Evolutionary conservation across 2,888 invertebrate genomes (phyloP), one percentile per base, ranked within the genome.

Genomic region (Ommatoiulus sabulosus): DNA sequence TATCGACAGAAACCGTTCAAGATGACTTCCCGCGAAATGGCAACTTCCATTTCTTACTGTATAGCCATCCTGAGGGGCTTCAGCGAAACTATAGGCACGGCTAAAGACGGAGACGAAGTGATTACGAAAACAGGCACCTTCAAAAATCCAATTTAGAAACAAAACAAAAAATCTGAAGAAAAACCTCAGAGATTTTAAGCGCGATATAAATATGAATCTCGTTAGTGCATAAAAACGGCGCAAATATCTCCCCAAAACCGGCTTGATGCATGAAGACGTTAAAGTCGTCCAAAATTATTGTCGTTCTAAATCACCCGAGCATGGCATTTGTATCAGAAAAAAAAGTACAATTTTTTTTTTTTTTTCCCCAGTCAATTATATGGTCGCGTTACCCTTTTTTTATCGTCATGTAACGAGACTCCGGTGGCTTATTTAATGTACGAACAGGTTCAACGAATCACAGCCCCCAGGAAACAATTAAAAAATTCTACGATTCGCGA

Each of bases 331-430:
- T 63, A 63, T 5, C 52, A 52, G n/a, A 63, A 63, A 63, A 63
- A 63, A 12, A n/a, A 3, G 20, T 63, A 12, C 63, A 63, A 63
- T 63, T 63, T 63, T 3, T 17, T 5, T 63, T 63, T 63, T 63
- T 63, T 63, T 63, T 63, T 63, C 63, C n/a, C n/a, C n/a, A n/a
- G 63, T 10, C 63, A 12, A 63, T 63, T 63, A 63, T 63, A 63
- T 63, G 63, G 63, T 63, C 63, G 63, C 63, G n/a, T 63, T 63
- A 63, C 63, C n/a, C n/a, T 63, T 63, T 63, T n/a, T 63, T 63
- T 63, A 63, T 63, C n/a, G 20, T n/a, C n/a, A 12, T 17, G 63
- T 63, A 63, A 63, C 63, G 63, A 63, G 63, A 63, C 63, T 63
- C 63, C 20, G n/a, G 63, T 63, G 63, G 63, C 63, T 63, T 63